Evolutionary conservation across 2,888 invertebrate genomes (phyloP).

Genomic region (Drosophila monieri): DNA sequence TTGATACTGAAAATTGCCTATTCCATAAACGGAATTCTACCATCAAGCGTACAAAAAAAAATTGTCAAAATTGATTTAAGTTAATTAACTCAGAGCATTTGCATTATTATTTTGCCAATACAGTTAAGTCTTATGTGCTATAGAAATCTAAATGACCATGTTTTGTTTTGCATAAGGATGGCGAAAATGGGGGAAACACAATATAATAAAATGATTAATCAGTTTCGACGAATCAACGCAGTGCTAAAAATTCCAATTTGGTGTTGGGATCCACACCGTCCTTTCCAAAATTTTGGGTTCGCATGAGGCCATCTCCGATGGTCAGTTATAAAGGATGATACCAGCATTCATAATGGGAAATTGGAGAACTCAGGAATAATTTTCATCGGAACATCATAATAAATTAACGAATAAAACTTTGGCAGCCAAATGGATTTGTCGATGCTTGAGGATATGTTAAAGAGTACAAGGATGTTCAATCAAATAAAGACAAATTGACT

Average conservation of each 20-base stretch:
- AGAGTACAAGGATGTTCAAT: conserved; percentile 43
- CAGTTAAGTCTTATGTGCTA: background rate
- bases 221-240: conserved; percentile 58
- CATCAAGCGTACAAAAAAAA: too few relatives aligned
- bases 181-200: conserved; percentile 6
- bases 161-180: conserved; percentile 30
- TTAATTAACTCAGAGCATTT: background rate
- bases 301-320: background rate
- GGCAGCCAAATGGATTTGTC: conserved; percentile 63
- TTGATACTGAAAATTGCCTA: too few relatives aligned
- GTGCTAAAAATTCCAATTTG: conserved; percentile 46
- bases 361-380: conserved; percentile 71
- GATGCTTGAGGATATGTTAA: conserved; percentile 7
- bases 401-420: conserved; percentile 77
- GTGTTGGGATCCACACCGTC: background rate
- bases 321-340: conserved; percentile 61
- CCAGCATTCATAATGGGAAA: conserved; percentile 67
- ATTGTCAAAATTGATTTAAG: background rate
- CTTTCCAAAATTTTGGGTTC: conserved; percentile 4
- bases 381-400: conserved; percentile 76
- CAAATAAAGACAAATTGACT: conserved; percentile 73
- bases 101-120: background rate
- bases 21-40: too few relatives aligned
- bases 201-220: conserved; percentile 57
- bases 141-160: conserved; percentile 42